Evolutionary conservation across 2,888 invertebrate genomes (phyloP).

Genomic region (Desoria tigrina): DNA sequence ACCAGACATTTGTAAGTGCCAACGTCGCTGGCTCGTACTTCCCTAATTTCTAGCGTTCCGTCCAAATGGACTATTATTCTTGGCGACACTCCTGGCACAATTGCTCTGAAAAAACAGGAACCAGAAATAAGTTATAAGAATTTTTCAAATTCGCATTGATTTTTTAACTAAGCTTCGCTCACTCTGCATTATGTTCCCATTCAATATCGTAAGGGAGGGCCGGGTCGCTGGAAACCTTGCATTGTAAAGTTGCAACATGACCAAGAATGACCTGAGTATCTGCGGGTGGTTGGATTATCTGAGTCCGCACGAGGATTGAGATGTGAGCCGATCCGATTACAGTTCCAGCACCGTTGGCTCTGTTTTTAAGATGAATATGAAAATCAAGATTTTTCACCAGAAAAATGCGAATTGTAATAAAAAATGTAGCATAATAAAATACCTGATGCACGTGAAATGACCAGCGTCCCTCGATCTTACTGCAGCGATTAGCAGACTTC

Average conservation of each 20-base stretch:
- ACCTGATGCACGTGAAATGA: constrained; percentile 89
- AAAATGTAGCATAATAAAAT: constrained; percentile 67
- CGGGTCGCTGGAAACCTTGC: constrained; percentile 90
- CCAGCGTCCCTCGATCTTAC: constrained; percentile 82
- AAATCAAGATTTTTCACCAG: constrained; percentile 57
- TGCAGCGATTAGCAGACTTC: constrained; percentile 83
- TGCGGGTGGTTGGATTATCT: constrained; percentile 89
- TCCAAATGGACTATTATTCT: constrained; percentile 50
- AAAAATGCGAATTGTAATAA: constrained; percentile 6
- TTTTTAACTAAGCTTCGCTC: constrained; percentile 58
- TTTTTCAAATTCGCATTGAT: background rate
- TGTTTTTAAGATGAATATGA: too few relatives aligned
- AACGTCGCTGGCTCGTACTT: constrained; percentile 87
- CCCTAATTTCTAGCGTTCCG: constrained; percentile 60
- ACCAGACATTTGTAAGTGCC: constrained; percentile 91
- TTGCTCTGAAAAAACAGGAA: constrained; percentile 27
- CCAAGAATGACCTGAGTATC: constrained; percentile 89
- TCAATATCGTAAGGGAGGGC: constrained; percentile 81
- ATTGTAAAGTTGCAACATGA: constrained; percentile 88
- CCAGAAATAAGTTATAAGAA: background rate
- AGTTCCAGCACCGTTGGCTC: constrained; percentile 86
- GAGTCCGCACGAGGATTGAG: constrained; percentile 74
- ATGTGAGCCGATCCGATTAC: constrained; percentile 45
- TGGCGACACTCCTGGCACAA: constrained; percentile 49
- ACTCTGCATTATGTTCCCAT: constrained; percentile 86